These are phyloP conservation scores for Spheniscus humboldti DNA, from an alignment of 2,797 vertebrate species.

Conservation along the genomic window DNA sequence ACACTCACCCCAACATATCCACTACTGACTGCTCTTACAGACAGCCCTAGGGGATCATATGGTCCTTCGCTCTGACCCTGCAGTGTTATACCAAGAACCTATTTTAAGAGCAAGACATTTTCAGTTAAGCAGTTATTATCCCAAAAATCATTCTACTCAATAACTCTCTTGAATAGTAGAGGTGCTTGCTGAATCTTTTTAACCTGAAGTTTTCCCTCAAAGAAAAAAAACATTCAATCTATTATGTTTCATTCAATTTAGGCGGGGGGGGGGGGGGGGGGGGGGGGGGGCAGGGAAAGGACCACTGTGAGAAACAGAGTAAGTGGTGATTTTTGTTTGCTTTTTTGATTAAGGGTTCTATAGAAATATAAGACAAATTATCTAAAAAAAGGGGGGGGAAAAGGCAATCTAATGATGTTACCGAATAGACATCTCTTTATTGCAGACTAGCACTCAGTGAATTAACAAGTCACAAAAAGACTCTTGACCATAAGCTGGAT, in stretches of 20 bases:
- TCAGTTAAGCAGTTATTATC: not conserved
- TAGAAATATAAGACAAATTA: not conserved
- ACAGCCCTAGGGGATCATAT: not conserved
- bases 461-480: not conserved
- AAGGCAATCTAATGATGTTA: not conserved
- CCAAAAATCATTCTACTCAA: not conserved
- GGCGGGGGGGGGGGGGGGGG: too few relatives aligned
- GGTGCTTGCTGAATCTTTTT: not conserved
- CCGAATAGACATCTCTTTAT: not conserved
- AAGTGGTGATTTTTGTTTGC: not conserved
- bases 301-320: not conserved
- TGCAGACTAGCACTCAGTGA: not conserved
- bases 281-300: too few relatives aligned
- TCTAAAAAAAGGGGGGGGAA: accelerated
- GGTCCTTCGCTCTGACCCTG: accelerated
- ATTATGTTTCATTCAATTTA: not conserved
- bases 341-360: not conserved
- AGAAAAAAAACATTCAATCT: not conserved
- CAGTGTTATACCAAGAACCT: not conserved
- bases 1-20: not conserved
- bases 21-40: not conserved
- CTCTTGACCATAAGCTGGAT: not conserved
- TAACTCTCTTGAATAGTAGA: not conserved
- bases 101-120: not conserved
- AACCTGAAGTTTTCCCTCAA: not conserved